Evolutionary conservation across 2,888 invertebrate genomes (phyloP), one percentile per base, ranked within the genome.

Genomic region (Adelognathus sp.): DNA sequence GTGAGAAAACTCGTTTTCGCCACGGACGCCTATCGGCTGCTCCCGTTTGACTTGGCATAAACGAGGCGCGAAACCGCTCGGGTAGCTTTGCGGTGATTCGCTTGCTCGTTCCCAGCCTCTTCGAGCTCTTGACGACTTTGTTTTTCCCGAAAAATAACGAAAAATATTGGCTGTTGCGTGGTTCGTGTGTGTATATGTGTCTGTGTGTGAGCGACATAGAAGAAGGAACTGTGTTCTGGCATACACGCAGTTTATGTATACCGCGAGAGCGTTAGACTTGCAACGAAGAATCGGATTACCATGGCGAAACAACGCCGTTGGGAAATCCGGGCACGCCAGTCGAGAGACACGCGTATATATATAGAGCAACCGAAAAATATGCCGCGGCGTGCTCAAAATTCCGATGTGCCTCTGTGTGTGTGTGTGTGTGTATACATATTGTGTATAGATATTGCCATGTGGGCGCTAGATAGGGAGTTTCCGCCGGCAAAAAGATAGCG

Each of bases 281-380:
- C 64, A 52, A 4, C 56, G 27, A 64, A 58, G 36, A 58, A 33
- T 31, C 50, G 50, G 71, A 66, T 76, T 71, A 71, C 66, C 66
- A 60, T 76, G 56, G 39, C 39, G 50, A 29, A 76, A 76, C 71
- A 76, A 71, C 71, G 76, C 76, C 64, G 31, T 76, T 71, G 71
- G 76, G 63, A 76, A 76, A 76, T 76, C 71, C 66, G 44, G 58
- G 60, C 69, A 76, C 64, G 58, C 58, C 58, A 24, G 9, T 16
- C 54, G 21, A 60, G 50, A 50, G 27, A 64, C 36, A 36, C 64
- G n/a, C n/a, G n/a, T n/a, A n/a, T n/a, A n/a, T n/a, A n/a, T n/a
- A 21, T 21, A 50, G 24, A 16, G 31, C 46, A 31, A 41, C 52
- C 71, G 21, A 76, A 60, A 76, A 76, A 76, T 66, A 76, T 71